Percentiles rank a stretch among this genome's conserved stretches.
phyloP scores from a whole-genome alignment of 2,113 vertebrate species.

The Paradoxurus hermaphroditus region DNA sequence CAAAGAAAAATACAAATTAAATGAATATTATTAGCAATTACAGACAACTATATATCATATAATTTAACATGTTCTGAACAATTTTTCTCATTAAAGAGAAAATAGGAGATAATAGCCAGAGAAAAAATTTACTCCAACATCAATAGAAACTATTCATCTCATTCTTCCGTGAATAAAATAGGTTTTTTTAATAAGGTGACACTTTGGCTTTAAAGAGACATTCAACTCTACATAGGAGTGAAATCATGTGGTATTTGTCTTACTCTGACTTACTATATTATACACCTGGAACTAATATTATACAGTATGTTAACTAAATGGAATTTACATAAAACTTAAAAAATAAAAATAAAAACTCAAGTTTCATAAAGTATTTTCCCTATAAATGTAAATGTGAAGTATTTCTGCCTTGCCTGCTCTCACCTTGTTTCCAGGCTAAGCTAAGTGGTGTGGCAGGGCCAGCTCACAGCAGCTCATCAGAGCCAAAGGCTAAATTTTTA shows the following conservation, averaged over 20 bases:
- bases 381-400: not conserved
- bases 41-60: not conserved
- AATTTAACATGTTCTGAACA: not conserved
- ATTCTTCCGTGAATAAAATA: constrained; percentile 21
- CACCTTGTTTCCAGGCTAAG: not conserved
- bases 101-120: not conserved
- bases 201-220: constrained; percentile 16
- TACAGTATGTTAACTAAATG: not conserved
- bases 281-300: not conserved
- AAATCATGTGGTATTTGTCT: not conserved
- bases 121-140: not conserved
- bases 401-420: not conserved
- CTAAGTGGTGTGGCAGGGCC: not conserved
- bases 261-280: not conserved
- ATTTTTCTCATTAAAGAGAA: constrained; percentile 37
- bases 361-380: not conserved
- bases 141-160: not conserved
- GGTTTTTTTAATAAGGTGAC: not conserved
- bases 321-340: not conserved
- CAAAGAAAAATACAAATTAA: not conserved
- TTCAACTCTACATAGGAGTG: not conserved
- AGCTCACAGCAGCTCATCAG: not conserved
- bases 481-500: not conserved
- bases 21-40: not conserved
- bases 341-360: not conserved